Conservation (phyloP, 2,797 vertebrate genomes). For the Lagocephalus sceleratus region DNA sequence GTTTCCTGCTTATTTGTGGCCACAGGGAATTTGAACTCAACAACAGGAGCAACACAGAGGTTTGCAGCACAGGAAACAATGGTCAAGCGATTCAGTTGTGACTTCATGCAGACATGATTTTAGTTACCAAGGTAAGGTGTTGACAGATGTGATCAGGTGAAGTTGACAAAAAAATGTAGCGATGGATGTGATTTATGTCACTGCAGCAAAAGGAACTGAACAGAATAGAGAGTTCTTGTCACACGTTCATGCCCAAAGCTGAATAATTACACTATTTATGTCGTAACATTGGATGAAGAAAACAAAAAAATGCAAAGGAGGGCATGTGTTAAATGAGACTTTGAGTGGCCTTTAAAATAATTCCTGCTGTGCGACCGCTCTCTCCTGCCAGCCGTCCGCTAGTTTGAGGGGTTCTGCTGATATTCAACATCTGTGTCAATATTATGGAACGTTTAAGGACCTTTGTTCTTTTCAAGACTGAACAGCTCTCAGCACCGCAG, state of each 20-base stretch:
- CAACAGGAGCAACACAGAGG: conserved; percentile 56
- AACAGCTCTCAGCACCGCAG: conserved; percentile 44
- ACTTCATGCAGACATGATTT: conserved; percentile 44
- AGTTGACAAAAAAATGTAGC: background rate
- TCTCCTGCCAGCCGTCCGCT: conserved; percentile 37
- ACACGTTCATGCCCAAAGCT: no score
- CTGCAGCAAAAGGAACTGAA: no score
- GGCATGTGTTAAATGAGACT: conserved; percentile 9
- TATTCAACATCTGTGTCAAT: conserved; percentile 81
- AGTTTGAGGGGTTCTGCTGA: conserved; percentile 57
- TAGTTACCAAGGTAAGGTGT: conserved; percentile 27
- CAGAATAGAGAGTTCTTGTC: no score
- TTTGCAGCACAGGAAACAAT: conserved; percentile 61
- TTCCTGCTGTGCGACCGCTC: conserved; percentile 50
- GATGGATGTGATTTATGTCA: conserved; percentile 32
- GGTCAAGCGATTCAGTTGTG: conserved; percentile 52
- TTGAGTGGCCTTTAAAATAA: conserved; percentile 33
- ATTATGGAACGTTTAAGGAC: conserved; percentile 69
- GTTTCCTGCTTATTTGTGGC: conserved; percentile 38
- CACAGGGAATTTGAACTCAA: conserved; percentile 41
- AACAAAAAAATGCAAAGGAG: conserved; percentile 8
- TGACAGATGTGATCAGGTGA: conserved; percentile 48
- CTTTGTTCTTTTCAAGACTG: conserved; percentile 66
- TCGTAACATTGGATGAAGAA: no score
- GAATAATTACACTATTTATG: no score